These are phyloP conservation scores for Dasyurus viverrinus DNA, from an alignment of 2,113 vertebrate genomes.

Conservation along the genomic window DNA sequence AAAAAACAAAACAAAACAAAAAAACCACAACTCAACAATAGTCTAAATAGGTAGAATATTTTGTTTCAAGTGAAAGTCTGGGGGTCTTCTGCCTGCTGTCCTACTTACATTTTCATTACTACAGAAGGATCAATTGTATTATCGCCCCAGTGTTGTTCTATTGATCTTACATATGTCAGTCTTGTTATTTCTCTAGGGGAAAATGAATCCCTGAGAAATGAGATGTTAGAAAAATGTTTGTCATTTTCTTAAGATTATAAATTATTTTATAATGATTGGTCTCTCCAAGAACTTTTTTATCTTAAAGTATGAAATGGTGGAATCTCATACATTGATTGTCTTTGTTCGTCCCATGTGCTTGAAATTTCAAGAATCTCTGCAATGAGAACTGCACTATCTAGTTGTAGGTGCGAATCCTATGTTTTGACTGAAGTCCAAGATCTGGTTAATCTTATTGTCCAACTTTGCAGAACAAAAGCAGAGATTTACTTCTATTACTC, in stretches of 20 bases:
- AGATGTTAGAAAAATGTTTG: not conserved
- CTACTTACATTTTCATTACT: conserved; percentile 63
- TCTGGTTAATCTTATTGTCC: conserved; percentile 46
- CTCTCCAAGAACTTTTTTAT: not conserved
- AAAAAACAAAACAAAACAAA: not conserved
- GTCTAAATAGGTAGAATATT: conserved; percentile 70
- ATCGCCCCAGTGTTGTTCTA: not conserved
- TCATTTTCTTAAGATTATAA: not conserved
- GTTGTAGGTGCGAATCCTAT: not conserved
- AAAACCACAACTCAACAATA: not conserved
- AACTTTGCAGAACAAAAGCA: conserved; percentile 40
- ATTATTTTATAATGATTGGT: conserved; percentile 12
- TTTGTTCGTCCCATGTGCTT: not conserved
- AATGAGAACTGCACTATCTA: not conserved
- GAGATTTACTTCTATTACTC: conserved; percentile 22
- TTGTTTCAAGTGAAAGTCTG: conserved; percentile 71
- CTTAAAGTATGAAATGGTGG: not conserved
- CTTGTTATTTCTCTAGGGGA: conserved; percentile 37
- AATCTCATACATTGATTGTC: not conserved
- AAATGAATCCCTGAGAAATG: not conserved
- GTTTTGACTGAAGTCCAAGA: conserved; percentile 28
- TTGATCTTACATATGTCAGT: conserved; percentile 49
- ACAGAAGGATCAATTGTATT: conserved; percentile 28
- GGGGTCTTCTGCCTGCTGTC: conserved; percentile 71
- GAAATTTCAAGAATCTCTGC: not conserved